Evolutionary conservation across 2,113 vertebrate genomes (phyloP).

Genomic region (Labeo rohita): DNA sequence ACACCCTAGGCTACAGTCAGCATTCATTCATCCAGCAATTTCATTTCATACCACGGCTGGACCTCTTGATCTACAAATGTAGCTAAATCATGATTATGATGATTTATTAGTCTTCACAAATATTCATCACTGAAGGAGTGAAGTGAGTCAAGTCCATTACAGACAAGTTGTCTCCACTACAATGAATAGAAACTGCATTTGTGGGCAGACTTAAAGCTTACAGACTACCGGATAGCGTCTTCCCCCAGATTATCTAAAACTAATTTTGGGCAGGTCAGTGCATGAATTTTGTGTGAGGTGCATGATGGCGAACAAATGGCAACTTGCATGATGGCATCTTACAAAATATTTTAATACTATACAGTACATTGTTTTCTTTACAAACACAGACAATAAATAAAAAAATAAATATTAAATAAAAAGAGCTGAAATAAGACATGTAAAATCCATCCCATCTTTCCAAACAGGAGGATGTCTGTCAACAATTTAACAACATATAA

Average conservation of each 20-base stretch:
- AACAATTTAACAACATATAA: slow-evolving; percentile 7
- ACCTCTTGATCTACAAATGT: neutral
- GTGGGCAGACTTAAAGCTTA: neutral
- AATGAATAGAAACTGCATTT: neutral
- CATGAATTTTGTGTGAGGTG: neutral
- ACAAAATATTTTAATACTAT: slow-evolving; percentile 52
- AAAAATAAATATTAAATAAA: slow-evolving; percentile 65
- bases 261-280: neutral
- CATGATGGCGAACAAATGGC: neutral
- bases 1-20: neutral
- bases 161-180: neutral
- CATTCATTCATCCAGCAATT: neutral
- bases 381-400: slow-evolving; percentile 57
- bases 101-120: neutral
- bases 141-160: neutral
- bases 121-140: neutral
- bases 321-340: neutral
- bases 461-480: slow-evolving; percentile 26
- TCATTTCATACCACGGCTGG: neutral
- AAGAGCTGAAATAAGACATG: slow-evolving; percentile 50
- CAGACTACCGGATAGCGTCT: neutral
- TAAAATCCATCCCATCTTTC: slow-evolving; percentile 41
- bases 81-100: neutral
- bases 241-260: neutral
- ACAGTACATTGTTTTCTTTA: slow-evolving; percentile 39